These are phyloP conservation scores for Dolichallabes microphthalmus DNA, from an alignment of 2,113 vertebrate genomes.

Conservation along the genomic window DNA sequence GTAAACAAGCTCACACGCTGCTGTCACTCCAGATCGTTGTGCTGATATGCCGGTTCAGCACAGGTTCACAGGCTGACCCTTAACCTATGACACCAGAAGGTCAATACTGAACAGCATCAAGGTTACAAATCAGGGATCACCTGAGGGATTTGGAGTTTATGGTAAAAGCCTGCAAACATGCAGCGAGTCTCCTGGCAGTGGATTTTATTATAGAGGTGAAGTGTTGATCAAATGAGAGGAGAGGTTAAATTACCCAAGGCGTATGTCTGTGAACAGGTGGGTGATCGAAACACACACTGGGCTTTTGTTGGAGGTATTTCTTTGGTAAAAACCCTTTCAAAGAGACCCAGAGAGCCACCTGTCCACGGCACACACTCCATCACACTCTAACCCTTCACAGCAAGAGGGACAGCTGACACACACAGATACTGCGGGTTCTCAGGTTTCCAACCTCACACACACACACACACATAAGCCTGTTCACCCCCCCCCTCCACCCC, in stretches of 20 bases:
- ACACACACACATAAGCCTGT: constrained; percentile 28
- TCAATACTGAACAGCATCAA: constrained; percentile 6
- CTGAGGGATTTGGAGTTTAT: background rate
- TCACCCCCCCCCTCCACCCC: background rate
- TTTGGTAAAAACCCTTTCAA: constrained; percentile 77
- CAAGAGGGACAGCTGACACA: constrained; percentile 77
- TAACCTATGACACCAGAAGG: constrained; percentile 33
- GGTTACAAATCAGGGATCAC: background rate
- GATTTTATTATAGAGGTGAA: constrained; percentile 6
- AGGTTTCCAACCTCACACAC: constrained; percentile 59
- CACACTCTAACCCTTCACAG: constrained; percentile 59
- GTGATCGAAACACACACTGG: constrained; percentile 68
- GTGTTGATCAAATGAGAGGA: constrained; percentile 26
- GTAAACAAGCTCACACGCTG: constrained; percentile 45
- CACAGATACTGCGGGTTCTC: constrained; percentile 56
- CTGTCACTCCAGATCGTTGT: constrained; percentile 42
- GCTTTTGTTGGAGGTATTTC: constrained; percentile 76
- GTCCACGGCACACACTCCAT: constrained; percentile 68
- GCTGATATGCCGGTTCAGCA: constrained; percentile 35
- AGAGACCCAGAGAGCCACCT: constrained; percentile 79
- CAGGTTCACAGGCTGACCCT: constrained; percentile 17
- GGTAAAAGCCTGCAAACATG: background rate
- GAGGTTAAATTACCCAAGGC: constrained; percentile 66
- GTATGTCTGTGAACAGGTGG: constrained; percentile 67
- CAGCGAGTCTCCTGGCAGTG: background rate